Evolutionary conservation across 1,140 invertebrate species (phyloP), one percentile per base, ranked within the genome.

Genomic region (Linepithema humile): DNA sequence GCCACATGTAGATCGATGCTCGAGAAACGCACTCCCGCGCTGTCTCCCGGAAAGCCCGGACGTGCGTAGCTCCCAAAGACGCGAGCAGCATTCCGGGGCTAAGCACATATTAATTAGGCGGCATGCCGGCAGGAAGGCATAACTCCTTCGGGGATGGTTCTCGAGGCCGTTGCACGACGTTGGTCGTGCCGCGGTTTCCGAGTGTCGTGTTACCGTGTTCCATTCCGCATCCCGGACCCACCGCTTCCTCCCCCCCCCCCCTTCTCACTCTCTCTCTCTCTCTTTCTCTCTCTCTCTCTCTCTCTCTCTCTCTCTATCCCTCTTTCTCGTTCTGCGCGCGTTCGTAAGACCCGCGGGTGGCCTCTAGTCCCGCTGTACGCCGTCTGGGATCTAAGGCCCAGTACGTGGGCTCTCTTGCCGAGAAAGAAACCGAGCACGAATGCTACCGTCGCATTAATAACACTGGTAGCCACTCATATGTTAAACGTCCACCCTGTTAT

Each of bases 391-490:
- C 86, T 86, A 82, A 83, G 82, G 64, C 72, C 82, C 70, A 83
- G 86, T 90, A 87, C 87, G 80, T 89, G 83, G 84, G 74, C 83
- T 85, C 85, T 85, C 73, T 55, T 6, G 88, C 84, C 89, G 88
- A 85, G 59, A 82, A 82, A 92, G 91, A 92, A 92, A 91, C 91
- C 88, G 90, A 90, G 90, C 90, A 93, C 91, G 91, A 92, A n/a
- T 88, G 85, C 89, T 88, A 90, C 86, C 85, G 89, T 84, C 88
- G 92, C 92, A 94, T 94, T 94, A 94, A 94, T 94, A 94, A 94
- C 92, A 94, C 93, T 93, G 92, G 93, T 94, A 94, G 93, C 93
- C 87, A 91, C 90, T 94, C 92, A 94, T 94, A 94, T 94, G 93
- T 94, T 94, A 94, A 94, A 94, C 92, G 94, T 94, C 94, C 90